Base-by-base conservation (phyloP, 2,888 invertebrate genomes). In the Archips crataeganus region DNA sequence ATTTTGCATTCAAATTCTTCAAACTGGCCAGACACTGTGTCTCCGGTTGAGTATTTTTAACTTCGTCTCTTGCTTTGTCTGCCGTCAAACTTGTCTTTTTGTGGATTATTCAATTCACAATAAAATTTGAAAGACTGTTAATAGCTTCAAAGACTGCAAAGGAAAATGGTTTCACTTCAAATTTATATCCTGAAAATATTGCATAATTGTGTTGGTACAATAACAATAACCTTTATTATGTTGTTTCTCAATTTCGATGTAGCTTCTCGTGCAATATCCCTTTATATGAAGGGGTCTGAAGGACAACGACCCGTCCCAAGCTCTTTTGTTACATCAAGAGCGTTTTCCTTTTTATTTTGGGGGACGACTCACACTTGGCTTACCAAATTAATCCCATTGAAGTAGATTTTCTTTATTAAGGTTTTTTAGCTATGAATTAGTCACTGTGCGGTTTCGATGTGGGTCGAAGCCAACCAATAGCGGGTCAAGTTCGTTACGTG, bases 401-500 rank as follows among this genome's bases (percentile, higher is more conserved):
- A 67, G 8, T 42, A 32, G 9, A 59, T 51, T 60, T 65, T 39
- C 11, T 57, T 54, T 61, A 39, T 64, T 51, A 49, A 61, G 65
- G 75, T 77, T 80, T 76, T 80, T 76, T 75, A 79, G 82, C 81
- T 61, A 54, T 83, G 82, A 85, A 84, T 82, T 74, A 77, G 77
- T 66, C 73, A 76, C 70, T 75, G 69, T 71, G 77, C 70, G 75
- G 69, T 71, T 70, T 75, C 66, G 75, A 83, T 79, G 80, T 83
- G 79, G 84, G 82, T 79, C 80, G 75, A 77, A 78, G 76, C 75
- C 77, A 78, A 76, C 76, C 82, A 82, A 80, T 82, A 77, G 77
- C 83, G 79, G 89, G 89, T 89, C 89, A 90, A 89, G 89, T 85
- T 85, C 85, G 82, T 77, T 77, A 78, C 74, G 79, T 70, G 79